Conservation (phyloP, 2,888 invertebrate genomes). For the Eristalis tenax region DNA sequence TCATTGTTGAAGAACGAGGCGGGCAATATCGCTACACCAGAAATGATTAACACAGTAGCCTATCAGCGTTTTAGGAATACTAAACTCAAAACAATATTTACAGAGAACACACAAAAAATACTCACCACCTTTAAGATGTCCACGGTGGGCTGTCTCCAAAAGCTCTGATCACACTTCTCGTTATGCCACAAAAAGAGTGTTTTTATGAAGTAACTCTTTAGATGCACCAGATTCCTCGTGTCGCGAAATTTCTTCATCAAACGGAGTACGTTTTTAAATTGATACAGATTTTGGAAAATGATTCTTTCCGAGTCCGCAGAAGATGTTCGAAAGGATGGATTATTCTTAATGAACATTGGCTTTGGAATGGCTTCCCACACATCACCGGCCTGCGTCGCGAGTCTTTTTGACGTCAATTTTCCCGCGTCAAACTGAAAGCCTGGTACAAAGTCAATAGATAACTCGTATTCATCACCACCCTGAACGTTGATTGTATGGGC, state of each 20-base stretch:
- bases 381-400: not conserved
- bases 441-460: slow-evolving; percentile 56
- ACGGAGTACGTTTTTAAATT: not conserved
- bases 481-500: slow-evolving; percentile 39
- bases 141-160: slow-evolving; percentile 14
- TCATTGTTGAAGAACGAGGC: no score
- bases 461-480: not conserved
- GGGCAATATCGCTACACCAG: no score
- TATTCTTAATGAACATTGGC: not conserved
- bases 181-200: slow-evolving; percentile 8
- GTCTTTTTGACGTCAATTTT: not conserved
- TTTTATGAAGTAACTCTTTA: slow-evolving; percentile 23
- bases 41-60: no score
- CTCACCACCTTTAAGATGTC: slow-evolving; percentile 13
- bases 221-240: not conserved
- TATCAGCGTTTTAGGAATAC: no score
- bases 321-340: slow-evolving; percentile 2
- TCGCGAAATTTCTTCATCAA: slow-evolving; percentile 24
- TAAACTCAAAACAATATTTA: no score
- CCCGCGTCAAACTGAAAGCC: slow-evolving; percentile 15
- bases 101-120: not conserved
- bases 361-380: slow-evolving; percentile 52
- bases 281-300: not conserved
- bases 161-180: not conserved
- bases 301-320: slow-evolving; percentile 2